These are phyloP conservation scores for Stigmatopora argus DNA, from an alignment of 2,113 vertebrate species.

Conservation along the genomic window DNA sequence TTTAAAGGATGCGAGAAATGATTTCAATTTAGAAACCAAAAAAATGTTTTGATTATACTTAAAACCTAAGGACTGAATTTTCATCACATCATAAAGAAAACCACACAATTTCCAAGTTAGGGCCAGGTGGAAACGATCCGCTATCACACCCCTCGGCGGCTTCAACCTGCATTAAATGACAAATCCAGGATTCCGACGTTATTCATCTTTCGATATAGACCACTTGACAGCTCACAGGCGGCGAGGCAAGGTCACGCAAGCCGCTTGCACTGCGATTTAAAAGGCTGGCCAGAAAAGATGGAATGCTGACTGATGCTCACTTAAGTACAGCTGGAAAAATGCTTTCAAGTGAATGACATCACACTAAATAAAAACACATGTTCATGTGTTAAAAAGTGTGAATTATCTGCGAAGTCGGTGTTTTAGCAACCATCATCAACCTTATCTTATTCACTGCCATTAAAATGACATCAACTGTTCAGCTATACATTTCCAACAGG, in stretches of 20 bases:
- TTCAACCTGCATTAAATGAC: background rate
- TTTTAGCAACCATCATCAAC: background rate
- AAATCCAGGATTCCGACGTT: slow-evolving; percentile 3
- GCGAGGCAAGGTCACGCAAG: slow-evolving; percentile 8
- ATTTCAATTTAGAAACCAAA: background rate
- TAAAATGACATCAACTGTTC: too few relatives aligned
- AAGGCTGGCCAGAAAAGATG: slow-evolving; percentile 1
- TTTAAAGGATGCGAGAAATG: background rate
- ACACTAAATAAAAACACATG: background rate
- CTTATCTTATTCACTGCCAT: too few relatives aligned
- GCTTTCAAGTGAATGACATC: background rate
- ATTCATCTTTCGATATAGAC: slow-evolving; percentile 6
- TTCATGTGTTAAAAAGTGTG: background rate
- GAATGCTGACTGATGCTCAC: background rate
- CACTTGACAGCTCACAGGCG: slow-evolving; percentile 2
- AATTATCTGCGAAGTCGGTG: background rate
- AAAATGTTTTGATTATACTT: too few relatives aligned
- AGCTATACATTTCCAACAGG: too few relatives aligned
- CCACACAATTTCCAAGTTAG: background rate
- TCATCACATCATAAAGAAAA: background rate
- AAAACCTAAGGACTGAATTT: background rate
- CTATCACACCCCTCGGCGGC: background rate
- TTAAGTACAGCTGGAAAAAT: background rate
- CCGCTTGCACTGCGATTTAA: background rate
- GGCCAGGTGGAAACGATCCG: background rate